Conservation (phyloP, 2,797 vertebrate species). For the Lates japonicus region DNA sequence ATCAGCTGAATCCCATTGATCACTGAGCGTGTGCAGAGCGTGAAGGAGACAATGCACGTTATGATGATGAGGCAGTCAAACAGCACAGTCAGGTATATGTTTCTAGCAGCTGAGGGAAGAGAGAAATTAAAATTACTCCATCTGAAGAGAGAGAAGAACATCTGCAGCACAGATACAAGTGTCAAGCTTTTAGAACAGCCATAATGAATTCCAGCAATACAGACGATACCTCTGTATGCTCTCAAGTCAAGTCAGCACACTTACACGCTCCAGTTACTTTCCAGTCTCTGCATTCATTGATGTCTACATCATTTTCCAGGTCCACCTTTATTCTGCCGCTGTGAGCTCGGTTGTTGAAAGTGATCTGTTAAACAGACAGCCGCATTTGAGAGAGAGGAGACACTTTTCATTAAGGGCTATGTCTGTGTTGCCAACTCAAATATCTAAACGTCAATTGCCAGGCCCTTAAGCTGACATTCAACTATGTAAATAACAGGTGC, state of each 20-base stretch:
- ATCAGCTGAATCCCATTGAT: slow-evolving; percentile 90
- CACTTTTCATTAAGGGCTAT: background rate
- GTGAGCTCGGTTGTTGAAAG: slow-evolving; percentile 92
- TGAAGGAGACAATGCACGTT: slow-evolving; percentile 89
- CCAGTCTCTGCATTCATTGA: slow-evolving; percentile 86
- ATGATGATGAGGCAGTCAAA: slow-evolving; percentile 93
- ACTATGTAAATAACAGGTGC: background rate
- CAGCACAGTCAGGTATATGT: slow-evolving; percentile 91
- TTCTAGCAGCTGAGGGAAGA: slow-evolving; percentile 86
- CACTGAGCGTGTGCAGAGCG: slow-evolving; percentile 93
- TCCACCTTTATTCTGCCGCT: slow-evolving; percentile 94
- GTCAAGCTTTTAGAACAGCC: background rate
- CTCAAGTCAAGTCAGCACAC: slow-evolving; percentile 57
- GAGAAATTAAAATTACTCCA: background rate
- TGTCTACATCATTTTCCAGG: slow-evolving; percentile 90
- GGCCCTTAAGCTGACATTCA: slow-evolving; percentile 16
- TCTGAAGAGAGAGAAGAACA: background rate
- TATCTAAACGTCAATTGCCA: slow-evolving; percentile 1
- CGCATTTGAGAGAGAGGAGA: background rate
- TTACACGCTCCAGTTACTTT: slow-evolving; percentile 92
- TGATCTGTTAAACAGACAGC: slow-evolving; percentile 84
- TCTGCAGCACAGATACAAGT: background rate
- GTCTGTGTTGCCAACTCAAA: background rate
- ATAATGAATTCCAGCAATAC: background rate
- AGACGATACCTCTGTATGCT: background rate